These are phyloP conservation scores for Metellina segmentata DNA, from an alignment of 2,888 invertebrate species.

Conservation along the genomic window DNA sequence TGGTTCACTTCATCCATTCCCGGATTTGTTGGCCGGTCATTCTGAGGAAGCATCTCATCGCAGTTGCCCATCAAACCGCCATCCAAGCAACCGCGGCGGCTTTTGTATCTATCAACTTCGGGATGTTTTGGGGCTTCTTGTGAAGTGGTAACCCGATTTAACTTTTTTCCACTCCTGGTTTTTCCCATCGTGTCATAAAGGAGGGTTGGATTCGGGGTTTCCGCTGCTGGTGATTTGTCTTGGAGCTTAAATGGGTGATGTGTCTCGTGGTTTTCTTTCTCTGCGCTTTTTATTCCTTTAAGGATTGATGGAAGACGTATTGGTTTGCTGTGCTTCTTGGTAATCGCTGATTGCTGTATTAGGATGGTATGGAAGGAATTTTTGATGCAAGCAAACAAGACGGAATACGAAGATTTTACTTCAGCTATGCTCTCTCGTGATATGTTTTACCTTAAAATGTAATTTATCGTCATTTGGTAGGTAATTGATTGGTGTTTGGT, in stretches of 20 bases:
- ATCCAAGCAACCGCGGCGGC: slow-evolving; percentile 45
- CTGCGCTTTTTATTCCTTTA: neutral
- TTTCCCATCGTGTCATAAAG: slow-evolving; percentile 36
- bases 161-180: slow-evolving; percentile 50
- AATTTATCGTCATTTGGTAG: too few relatives aligned
- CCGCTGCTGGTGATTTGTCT: slow-evolving; percentile 66
- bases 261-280: neutral
- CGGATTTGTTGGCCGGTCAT: slow-evolving; percentile 50
- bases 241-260: slow-evolving; percentile 69
- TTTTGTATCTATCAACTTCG: slow-evolving; percentile 50
- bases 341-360: too few relatives aligned
- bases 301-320: neutral
- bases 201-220: slow-evolving; percentile 53
- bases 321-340: neutral
- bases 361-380: too few relatives aligned
- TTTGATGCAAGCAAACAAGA: too few relatives aligned
- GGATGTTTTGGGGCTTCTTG: slow-evolving; percentile 26
- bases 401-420: too few relatives aligned
- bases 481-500: too few relatives aligned
- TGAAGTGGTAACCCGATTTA: slow-evolving; percentile 72
- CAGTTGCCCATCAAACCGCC: slow-evolving; percentile 52
- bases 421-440: too few relatives aligned
- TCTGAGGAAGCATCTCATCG: slow-evolving; percentile 6
- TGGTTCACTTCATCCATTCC: slow-evolving; percentile 40
- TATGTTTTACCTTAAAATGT: too few relatives aligned